phyloP scores from a whole-genome alignment of 2,113 vertebrate genomes.

The Podilymbus podiceps region DNA sequence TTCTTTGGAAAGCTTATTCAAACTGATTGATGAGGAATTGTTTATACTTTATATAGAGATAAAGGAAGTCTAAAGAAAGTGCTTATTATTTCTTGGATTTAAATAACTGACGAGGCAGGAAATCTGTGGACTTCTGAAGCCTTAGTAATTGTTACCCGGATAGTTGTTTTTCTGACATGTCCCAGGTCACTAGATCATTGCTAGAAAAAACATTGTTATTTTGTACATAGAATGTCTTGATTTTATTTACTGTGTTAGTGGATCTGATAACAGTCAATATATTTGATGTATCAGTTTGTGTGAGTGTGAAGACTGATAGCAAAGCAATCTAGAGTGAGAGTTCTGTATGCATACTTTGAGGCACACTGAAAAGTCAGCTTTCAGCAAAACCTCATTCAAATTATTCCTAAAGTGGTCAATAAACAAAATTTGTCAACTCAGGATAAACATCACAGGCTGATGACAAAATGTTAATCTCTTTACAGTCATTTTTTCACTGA shows the following conservation, averaged over 20 bases:
- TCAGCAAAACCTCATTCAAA: neutral
- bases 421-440: neutral
- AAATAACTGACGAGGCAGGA: neutral
- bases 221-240: neutral
- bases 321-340: neutral
- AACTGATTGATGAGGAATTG: neutral
- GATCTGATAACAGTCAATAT: neutral
- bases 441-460: neutral
- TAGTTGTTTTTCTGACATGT: neutral
- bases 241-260: neutral
- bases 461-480: neutral
- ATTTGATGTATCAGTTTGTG: neutral
- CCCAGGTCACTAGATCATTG: neutral
- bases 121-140: neutral
- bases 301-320: neutral
- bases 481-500: neutral
- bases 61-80: neutral
- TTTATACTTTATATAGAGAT: neutral
- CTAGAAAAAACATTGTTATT: neutral
- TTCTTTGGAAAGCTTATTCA: neutral
- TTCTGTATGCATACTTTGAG: neutral
- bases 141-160: neutral
- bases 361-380: neutral
- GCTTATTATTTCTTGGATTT: neutral
- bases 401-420: neutral